phyloP scores from a whole-genome alignment of 2,113 vertebrate genomes.

The Struthio camelus region DNA sequence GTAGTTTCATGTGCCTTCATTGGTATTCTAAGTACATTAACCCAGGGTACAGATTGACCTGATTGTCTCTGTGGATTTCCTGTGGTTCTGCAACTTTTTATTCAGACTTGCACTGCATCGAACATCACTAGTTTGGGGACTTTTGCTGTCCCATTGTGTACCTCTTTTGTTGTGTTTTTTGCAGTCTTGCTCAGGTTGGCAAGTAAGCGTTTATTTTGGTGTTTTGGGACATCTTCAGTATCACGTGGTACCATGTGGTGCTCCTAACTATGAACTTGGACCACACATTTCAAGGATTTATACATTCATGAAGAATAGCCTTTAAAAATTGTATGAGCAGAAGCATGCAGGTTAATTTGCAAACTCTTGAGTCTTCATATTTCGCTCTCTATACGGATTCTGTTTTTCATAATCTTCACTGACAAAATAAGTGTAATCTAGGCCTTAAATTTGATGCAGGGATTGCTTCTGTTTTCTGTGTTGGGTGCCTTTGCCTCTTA shows the following conservation, averaged over 20 bases:
- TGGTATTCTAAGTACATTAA: background rate
- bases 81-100: background rate
- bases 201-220: fast-evolving
- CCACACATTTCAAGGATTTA: background rate
- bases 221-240: background rate
- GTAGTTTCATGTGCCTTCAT: background rate
- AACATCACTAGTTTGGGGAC: background rate
- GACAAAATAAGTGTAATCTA: background rate
- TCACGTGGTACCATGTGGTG: background rate
- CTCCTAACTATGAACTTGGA: background rate
- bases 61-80: background rate
- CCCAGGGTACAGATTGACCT: background rate
- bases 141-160: background rate
- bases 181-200: background rate
- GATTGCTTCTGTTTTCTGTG: background rate
- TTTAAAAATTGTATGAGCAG: background rate
- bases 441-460: background rate
- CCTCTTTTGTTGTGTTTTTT: background rate
- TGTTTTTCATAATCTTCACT: background rate
- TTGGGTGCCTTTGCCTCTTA: background rate
- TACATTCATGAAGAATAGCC: background rate
- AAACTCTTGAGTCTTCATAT: background rate
- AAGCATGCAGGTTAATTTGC: background rate
- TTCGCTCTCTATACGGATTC: background rate
- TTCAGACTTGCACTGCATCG: background rate